Base-by-base conservation (phyloP, 1,140 invertebrate genomes). In the Polypedilum pembai region DNA sequence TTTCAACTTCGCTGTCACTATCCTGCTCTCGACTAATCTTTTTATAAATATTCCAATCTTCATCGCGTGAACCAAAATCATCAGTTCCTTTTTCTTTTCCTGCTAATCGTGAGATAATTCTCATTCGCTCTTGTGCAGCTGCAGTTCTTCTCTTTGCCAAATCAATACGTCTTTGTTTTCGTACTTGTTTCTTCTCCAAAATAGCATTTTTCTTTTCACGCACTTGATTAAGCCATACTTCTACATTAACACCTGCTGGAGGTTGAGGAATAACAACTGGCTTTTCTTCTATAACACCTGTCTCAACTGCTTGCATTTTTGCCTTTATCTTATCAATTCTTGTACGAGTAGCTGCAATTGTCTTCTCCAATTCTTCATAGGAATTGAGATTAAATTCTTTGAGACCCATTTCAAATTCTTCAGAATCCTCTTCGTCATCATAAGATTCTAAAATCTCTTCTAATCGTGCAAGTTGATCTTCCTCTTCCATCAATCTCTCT, bases 21-120 rank as follows among this genome's bases (percentile, higher is more conserved):
- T 83, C 80, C 81, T 87, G 86, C 84, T 93, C 92, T 83, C 87
- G 88, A 80, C 90, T 92, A 73, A 95, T 95, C 69, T 90, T 91
- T 85, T 96, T 96, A 80, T 98, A 98, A 1, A 96, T 94, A 83
- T 96, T 93, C 95, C 95, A 98, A 80, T 98, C 94, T 81, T 94
- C 93, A 82, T 97, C 94, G 77, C 93, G 87, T 83, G 92, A 89
- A 33, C 95, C 95, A 85, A 98, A 98, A 80, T 94, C 94, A 80
- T 96, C 94, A 75, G 93, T 91, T 74, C 93, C 92, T 81, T 94
- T 94, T 77, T 92, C 88, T 79, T 90, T 92, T 65, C 88, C 86
- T 20, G 94, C 94, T 18, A 96, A 85, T 76, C 94, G 91, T 73
- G 92, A 95, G 75, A 97, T 95, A 78, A 96, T 92, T 76, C 94